Evolutionary conservation across 1,140 invertebrate species (phyloP).

Genomic region (Helicoverpa armigera): DNA sequence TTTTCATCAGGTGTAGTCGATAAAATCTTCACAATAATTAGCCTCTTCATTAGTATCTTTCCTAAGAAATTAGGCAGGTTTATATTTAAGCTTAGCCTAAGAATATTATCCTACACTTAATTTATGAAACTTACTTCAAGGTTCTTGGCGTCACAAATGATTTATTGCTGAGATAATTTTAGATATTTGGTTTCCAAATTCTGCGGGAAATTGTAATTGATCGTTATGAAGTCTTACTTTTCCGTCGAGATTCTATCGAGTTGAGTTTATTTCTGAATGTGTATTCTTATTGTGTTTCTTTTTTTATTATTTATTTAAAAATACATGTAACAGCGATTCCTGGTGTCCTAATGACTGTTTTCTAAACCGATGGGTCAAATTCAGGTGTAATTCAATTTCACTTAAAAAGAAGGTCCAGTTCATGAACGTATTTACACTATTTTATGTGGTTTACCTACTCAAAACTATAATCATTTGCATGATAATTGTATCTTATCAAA

Average conservation of each 20-base stretch:
- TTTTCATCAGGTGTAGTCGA: not conserved
- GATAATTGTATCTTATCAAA: no score
- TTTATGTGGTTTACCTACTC: no score
- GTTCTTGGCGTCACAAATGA: not conserved
- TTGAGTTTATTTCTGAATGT: not conserved
- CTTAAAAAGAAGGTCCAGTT: no score
- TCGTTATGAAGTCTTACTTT: not conserved
- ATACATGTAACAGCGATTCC: no score
- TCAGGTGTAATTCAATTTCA: no score
- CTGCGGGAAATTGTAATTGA: constrained; percentile 4
- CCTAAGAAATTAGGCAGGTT: constrained; percentile 7
- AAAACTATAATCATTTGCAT: no score
- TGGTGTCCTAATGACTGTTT: no score
- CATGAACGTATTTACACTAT: no score
- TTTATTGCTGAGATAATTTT: constrained; percentile 25
- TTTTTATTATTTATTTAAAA: no score
- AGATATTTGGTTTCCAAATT: not conserved
- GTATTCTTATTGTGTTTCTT: not conserved
- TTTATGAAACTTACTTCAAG: constrained; percentile 31
- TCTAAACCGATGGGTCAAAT: no score
- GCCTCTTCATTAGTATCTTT: not conserved
- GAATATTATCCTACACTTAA: constrained; percentile 24
- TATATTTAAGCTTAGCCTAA: constrained; percentile 12
- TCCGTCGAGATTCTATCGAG: not conserved
- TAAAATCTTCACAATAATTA: not conserved